Conservation (phyloP, 2,888 invertebrate species). For the Petrolisthes manimaculis region DNA sequence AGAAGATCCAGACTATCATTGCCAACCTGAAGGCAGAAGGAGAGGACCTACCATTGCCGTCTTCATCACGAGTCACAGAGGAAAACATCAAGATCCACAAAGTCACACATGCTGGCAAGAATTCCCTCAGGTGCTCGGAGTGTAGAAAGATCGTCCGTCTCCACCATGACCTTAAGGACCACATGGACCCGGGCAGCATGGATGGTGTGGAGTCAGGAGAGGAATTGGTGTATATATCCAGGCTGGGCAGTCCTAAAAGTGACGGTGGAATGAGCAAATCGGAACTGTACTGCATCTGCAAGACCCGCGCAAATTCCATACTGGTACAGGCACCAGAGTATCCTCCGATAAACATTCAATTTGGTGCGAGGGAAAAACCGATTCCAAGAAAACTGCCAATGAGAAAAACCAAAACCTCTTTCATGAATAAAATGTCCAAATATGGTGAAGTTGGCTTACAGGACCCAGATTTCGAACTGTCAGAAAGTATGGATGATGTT, state of each 20-base stretch:
- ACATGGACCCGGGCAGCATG: slow-evolving; percentile 5
- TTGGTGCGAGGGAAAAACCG: no score
- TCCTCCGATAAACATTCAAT: not conserved
- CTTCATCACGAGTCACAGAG: not conserved
- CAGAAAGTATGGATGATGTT: no score
- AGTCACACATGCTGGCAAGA: slow-evolving; percentile 16
- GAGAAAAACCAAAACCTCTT: no score
- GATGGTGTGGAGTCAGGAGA: not conserved
- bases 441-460: no score
- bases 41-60: not conserved
- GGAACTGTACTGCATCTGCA: slow-evolving; percentile 21
- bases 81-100: slow-evolving; percentile 29
- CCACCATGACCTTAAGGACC: not conserved
- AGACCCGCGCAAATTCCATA: not conserved
- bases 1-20: not conserved
- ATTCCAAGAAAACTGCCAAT: no score
- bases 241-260: slow-evolving; percentile 13
- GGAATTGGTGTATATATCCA: slow-evolving; percentile 25
- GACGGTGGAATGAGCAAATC: not conserved
- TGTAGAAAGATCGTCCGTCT: slow-evolving; percentile 16
- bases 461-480: no score
- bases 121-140: not conserved
- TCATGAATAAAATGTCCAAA: no score
- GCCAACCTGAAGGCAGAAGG: not conserved
- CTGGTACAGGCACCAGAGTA: not conserved